These are phyloP conservation scores for Ernsta delagoae DNA, from an alignment of 2,888 invertebrate genomes.

Conservation along the genomic window DNA sequence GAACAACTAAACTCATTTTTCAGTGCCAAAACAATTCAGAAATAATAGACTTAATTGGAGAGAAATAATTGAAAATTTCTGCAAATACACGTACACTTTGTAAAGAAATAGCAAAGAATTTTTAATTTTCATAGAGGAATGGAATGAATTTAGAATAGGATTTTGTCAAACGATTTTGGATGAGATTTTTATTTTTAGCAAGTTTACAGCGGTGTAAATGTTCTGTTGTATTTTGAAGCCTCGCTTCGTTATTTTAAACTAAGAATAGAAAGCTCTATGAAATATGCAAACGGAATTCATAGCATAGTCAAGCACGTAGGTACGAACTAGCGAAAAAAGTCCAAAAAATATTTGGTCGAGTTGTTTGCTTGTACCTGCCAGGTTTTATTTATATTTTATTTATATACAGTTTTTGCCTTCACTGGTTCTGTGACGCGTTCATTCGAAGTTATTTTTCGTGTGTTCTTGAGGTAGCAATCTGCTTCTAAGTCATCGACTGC, in stretches of 20 bases:
- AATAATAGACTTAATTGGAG: not conserved
- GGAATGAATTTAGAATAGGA: not conserved
- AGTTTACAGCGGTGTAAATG: not conserved
- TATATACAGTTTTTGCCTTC: not conserved
- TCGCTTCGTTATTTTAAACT: not conserved
- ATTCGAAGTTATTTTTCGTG: not conserved
- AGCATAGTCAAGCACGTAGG: not conserved
- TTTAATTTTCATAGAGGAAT: not conserved
- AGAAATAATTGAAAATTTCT: not conserved
- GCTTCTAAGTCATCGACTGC: no score
- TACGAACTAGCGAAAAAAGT: not conserved
- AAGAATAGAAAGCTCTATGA: not conserved
- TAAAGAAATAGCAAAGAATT: no score
- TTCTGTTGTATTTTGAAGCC: not conserved
- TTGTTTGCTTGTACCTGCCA: not conserved
- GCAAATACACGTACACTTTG: no score
- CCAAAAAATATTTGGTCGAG: not conserved
- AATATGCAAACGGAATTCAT: not conserved
- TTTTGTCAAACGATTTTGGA: not conserved
- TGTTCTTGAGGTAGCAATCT: no score
- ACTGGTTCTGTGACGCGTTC: not conserved
- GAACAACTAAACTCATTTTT: not conserved
- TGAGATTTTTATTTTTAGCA: not conserved
- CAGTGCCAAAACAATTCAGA: no score
- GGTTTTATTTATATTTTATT: not conserved